Evolutionary conservation across 2,113 vertebrate species (phyloP), one percentile per base, ranked within the genome.

Genomic region (Anthoscopus minutus): DNA sequence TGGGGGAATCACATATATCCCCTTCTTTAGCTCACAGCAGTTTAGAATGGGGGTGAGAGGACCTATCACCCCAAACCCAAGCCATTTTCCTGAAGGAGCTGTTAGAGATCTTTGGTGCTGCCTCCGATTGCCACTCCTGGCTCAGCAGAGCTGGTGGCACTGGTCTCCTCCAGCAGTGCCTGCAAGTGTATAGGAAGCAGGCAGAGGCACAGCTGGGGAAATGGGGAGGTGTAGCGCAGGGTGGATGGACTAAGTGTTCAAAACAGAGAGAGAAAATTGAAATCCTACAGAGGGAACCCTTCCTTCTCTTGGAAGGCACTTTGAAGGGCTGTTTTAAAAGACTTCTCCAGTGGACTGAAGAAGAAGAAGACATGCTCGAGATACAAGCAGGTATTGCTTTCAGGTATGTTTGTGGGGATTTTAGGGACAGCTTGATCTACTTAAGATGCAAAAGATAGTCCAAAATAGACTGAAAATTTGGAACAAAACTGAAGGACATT

Each of bases 181-280:
- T 66, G 56, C 25, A 40, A 62, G 23, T 0, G 25, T 7, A 2
- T 1, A 3, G 24, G 44, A 45, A 85, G 38, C 0, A 2, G 54
- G 38, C 0, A 0, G 51, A 60, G 40, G 58, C 40, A 53, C 0
- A 0, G 42, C 42, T 1, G 3, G 27, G 30, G 17, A 89, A 64
- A 61, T 0, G 1, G 58, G 38, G 18, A 40, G 22, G 12, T 47
- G 42, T 1, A 9, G 40, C 66, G 42, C 21, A n/a, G 31, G 15
- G 28, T 1, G 0, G 57, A 27, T n/a, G 45, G 28, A 64, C 37
- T 3, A 3, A 60, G 10, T 4, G 30, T 38, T 18, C n/a, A 54
- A 31, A 67, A 33, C 42, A n/a, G 5, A 74, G 62, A 64, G 45
- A 56, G 27, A 65, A 82, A 86, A 69, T 16, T 3, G 1, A 88